Percentiles rank a stretch among this genome's conserved stretches.
phyloP scores from a whole-genome alignment of 2,797 vertebrate species.

The Ctenochaetus hawaiiensis region DNA sequence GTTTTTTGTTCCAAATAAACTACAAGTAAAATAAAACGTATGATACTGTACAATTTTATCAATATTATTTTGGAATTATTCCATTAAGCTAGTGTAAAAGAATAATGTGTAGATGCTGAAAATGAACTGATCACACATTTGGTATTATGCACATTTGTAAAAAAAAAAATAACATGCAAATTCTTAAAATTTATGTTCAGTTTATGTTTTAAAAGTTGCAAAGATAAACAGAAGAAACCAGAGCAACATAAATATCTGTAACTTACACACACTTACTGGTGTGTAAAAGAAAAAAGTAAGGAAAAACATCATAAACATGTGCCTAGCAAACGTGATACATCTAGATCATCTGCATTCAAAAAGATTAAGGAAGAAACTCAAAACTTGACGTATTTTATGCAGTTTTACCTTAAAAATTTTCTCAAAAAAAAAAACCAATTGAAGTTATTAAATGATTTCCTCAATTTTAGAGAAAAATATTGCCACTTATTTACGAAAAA shows the following conservation, averaged over 20 bases:
- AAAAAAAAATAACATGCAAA: not conserved
- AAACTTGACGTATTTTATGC: not conserved
- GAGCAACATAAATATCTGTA: not conserved
- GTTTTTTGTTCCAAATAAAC: conserved; percentile 29
- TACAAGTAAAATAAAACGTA: not conserved
- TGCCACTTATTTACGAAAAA: too few species aligned
- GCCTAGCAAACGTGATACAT: not conserved
- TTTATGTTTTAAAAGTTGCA: too few species aligned
- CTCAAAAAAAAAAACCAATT: not conserved
- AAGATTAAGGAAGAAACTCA: not conserved
- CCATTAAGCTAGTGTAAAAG: not conserved
- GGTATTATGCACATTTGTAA: not conserved
- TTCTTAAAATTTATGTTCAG: not conserved
- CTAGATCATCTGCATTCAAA: not conserved
- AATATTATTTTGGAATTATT: not conserved
- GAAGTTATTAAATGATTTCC: not conserved
- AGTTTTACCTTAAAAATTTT: not conserved
- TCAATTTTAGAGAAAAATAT: too few species aligned
- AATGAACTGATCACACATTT: not conserved
- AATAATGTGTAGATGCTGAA: not conserved
- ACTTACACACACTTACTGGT: not conserved
- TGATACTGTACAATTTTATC: not conserved
- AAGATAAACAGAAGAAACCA: not conserved
- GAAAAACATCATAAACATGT: not conserved
- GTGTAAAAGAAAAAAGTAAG: not conserved